These are phyloP conservation scores for Amazona guildingii DNA, from an alignment of 2,113 vertebrate genomes.

Conservation along the genomic window DNA sequence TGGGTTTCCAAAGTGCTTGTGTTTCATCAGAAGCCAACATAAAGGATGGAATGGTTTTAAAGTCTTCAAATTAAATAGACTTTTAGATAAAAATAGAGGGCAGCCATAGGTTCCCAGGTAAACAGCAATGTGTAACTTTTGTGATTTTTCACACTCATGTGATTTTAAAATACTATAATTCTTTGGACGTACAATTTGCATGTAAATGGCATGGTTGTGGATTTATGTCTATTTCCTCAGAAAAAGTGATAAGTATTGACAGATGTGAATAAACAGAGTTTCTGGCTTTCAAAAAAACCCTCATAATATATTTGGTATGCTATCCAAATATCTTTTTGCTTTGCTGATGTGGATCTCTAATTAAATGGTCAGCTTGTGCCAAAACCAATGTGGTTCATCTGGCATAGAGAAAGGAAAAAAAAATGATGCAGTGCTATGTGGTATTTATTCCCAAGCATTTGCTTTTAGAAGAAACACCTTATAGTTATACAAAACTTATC, in stretches of 20 bases:
- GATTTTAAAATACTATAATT: constrained; percentile 42
- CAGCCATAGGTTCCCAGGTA: constrained; percentile 31
- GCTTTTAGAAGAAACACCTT: not conserved
- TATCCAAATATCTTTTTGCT: not conserved
- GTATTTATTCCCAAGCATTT: not conserved
- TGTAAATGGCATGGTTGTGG: constrained; percentile 48
- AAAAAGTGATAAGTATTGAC: constrained; percentile 12
- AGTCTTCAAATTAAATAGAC: constrained; percentile 48
- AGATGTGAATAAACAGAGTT: not conserved
- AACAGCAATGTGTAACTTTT: constrained; percentile 42
- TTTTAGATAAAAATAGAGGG: constrained; percentile 69
- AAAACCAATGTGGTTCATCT: not conserved
- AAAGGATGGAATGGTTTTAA: constrained; percentile 43
- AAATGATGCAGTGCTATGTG: not conserved
- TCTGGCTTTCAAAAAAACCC: not conserved
- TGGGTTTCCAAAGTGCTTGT: constrained; percentile 45
- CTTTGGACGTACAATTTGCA: constrained; percentile 55
- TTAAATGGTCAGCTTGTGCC: not conserved
- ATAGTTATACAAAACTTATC: not conserved
- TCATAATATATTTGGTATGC: not conserved
- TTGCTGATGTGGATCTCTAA: not conserved
- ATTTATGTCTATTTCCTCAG: not conserved
- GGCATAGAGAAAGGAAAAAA: not conserved
- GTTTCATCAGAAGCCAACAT: constrained; percentile 39
- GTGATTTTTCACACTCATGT: constrained; percentile 32